These are phyloP conservation scores for Drosophila mulleri DNA, from an alignment of 2,888 invertebrate genomes.

Conservation along the genomic window DNA sequence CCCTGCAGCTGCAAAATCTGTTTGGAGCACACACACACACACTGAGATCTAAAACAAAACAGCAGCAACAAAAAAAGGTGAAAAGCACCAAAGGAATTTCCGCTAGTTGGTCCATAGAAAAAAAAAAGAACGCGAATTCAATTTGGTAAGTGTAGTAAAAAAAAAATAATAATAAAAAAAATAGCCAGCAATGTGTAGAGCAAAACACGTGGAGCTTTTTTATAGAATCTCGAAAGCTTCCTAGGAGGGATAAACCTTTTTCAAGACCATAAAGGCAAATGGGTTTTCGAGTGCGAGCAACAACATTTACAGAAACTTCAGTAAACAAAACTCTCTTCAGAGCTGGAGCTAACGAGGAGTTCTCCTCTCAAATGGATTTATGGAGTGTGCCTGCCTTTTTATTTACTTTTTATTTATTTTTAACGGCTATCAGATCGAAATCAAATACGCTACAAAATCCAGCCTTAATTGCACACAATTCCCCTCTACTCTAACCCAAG, in stretches of 20 bases:
- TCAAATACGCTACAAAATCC: not conserved
- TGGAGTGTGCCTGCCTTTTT: not conserved
- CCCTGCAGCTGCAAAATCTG: slow-evolving; percentile 49
- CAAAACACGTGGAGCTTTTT: slow-evolving; percentile 18
- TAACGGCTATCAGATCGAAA: too few species aligned
- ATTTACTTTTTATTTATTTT: too few species aligned
- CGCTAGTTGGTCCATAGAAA: slow-evolving; percentile 17
- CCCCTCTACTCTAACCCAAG: not conserved
- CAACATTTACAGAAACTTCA: slow-evolving; percentile 1
- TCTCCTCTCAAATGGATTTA: slow-evolving; percentile 2
- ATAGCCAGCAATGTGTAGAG: slow-evolving; percentile 8
- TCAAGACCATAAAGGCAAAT: slow-evolving; percentile 26
- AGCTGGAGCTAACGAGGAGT: slow-evolving; percentile 3
- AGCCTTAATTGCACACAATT: not conserved
- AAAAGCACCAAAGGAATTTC: slow-evolving; percentile 37
- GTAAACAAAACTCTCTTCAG: not conserved
- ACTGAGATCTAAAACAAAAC: slow-evolving; percentile 21
- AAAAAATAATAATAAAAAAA: slow-evolving; percentile 14
- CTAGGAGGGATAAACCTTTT: slow-evolving; percentile 24
- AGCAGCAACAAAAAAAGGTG: slow-evolving; percentile 12
- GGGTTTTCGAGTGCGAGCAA: slow-evolving; percentile 11
- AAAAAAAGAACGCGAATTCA: slow-evolving; percentile 40
- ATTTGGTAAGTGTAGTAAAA: slow-evolving; percentile 36
- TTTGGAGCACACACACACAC: slow-evolving; percentile 3
- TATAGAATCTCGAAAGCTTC: slow-evolving; percentile 23